phyloP scores from a whole-genome alignment of 2,888 invertebrate species.

The Yponomeuta plumbellus region DNA sequence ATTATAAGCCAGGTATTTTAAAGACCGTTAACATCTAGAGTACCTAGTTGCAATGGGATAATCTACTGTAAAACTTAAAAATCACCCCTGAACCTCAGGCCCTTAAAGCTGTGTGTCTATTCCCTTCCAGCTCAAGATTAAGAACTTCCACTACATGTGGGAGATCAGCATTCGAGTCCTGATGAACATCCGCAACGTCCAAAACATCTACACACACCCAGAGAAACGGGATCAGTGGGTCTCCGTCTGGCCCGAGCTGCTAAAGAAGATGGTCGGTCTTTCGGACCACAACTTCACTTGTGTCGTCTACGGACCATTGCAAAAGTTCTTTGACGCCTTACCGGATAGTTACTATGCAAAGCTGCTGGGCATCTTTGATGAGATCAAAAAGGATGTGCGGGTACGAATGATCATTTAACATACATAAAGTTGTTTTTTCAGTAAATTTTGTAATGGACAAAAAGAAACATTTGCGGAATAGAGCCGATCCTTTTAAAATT shows the following conservation, averaged over 20 bases:
- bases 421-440: neutral
- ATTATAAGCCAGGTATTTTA: neutral
- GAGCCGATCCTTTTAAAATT: too few species aligned
- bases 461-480: too few species aligned
- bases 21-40: too few species aligned
- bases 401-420: constrained; percentile 40
- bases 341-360: constrained; percentile 75
- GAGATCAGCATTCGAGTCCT: constrained; percentile 78
- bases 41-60: too few species aligned
- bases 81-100: constrained; percentile 12
- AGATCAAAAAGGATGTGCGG: constrained; percentile 78
- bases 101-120: neutral
- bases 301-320: constrained; percentile 78
- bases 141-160: constrained; percentile 79
- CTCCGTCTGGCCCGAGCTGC: constrained; percentile 78
- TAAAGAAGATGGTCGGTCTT: constrained; percentile 78
- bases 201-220: constrained; percentile 80
- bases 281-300: constrained; percentile 82
- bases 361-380: constrained; percentile 68
- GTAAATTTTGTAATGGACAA: too few species aligned
- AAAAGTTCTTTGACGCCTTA: constrained; percentile 76
- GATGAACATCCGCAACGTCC: constrained; percentile 78
- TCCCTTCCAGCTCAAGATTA: constrained; percentile 72
- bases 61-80: too few species aligned
- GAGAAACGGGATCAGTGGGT: constrained; percentile 77